A percentile compares a stretch with the other conserved stretches of the same genome.
Conservation (phyloP, 2,888 invertebrate genomes). For the Dasypogon diadema region DNA sequence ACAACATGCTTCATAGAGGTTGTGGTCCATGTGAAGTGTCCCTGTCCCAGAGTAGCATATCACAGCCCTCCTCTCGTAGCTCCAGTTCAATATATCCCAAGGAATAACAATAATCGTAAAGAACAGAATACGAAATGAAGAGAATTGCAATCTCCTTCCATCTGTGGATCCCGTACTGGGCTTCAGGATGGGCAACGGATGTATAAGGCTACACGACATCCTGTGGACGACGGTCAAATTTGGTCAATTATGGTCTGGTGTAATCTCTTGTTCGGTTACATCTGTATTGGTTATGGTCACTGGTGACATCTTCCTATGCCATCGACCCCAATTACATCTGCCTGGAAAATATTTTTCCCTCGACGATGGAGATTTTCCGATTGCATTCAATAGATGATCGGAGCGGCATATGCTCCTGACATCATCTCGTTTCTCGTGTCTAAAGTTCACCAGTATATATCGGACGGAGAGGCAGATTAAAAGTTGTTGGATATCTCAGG, state of each 20-base stretch:
- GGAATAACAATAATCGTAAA: conserved; percentile 50
- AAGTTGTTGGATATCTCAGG: not conserved
- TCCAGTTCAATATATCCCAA: conserved; percentile 43
- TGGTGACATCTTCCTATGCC: conserved; percentile 48
- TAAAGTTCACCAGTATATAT: not conserved
- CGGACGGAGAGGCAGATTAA: not conserved
- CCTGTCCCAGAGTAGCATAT: not conserved
- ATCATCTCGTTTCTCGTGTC: conserved; percentile 24
- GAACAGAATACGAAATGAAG: conserved; percentile 51
- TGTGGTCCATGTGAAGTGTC: conserved; percentile 1
- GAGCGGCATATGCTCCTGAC: conserved; percentile 46
- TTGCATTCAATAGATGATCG: conserved; percentile 47
- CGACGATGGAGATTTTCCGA: conserved; percentile 48
- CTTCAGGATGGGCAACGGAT: conserved; percentile 14
- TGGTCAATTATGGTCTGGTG: conserved; percentile 47
- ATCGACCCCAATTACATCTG: conserved; percentile 49
- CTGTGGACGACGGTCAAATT: conserved; percentile 49
- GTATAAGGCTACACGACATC: conserved; percentile 13
- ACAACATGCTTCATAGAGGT: conserved; percentile 37
- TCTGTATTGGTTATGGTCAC: conserved; percentile 49
- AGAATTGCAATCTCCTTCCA: conserved; percentile 50
- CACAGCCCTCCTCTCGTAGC: not conserved
- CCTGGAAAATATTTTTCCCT: conserved; percentile 47
- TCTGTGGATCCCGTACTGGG: conserved; percentile 25
- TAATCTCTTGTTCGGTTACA: conserved; percentile 48